These are phyloP conservation scores for Diabrotica virgifera DNA, from an alignment of 1,140 invertebrate genomes.

Conservation along the genomic window DNA sequence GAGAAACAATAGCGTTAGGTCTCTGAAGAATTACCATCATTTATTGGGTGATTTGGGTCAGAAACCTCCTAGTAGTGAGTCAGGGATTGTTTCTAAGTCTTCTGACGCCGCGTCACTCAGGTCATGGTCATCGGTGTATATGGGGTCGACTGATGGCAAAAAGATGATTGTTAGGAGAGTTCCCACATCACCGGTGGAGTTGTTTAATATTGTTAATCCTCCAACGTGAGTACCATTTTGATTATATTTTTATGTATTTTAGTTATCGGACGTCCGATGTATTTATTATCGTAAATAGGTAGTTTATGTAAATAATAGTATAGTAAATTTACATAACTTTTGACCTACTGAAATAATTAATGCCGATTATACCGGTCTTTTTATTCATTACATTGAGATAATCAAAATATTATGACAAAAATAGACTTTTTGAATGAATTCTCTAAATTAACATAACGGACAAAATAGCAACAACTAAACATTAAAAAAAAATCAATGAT, in stretches of 20 bases:
- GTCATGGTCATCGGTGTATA: slow-evolving; percentile 76
- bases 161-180: slow-evolving; percentile 78
- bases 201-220: slow-evolving; percentile 76
- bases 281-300: not conserved
- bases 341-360: no score
- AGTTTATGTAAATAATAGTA: not conserved
- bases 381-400: no score
- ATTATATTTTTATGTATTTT: not conserved
- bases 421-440: no score
- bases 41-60: slow-evolving; percentile 27
- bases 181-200: slow-evolving; percentile 75
- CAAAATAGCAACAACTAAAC: no score
- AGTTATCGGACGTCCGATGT: no score
- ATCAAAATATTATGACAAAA: no score
- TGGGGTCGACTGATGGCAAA: slow-evolving; percentile 82
- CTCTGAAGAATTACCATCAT: slow-evolving; percentile 33
- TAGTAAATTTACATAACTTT: no score
- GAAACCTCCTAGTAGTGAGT: slow-evolving; percentile 36
- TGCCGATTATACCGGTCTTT: no score
- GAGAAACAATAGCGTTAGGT: slow-evolving; percentile 36
- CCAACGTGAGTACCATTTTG: slow-evolving; percentile 66
- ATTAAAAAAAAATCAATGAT: no score
- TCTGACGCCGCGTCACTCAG: slow-evolving; percentile 66
- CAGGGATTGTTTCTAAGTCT: slow-evolving; percentile 42
- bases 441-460: no score